Conservation (phyloP, 2,113 vertebrate genomes). For the Anguilla japonica region DNA sequence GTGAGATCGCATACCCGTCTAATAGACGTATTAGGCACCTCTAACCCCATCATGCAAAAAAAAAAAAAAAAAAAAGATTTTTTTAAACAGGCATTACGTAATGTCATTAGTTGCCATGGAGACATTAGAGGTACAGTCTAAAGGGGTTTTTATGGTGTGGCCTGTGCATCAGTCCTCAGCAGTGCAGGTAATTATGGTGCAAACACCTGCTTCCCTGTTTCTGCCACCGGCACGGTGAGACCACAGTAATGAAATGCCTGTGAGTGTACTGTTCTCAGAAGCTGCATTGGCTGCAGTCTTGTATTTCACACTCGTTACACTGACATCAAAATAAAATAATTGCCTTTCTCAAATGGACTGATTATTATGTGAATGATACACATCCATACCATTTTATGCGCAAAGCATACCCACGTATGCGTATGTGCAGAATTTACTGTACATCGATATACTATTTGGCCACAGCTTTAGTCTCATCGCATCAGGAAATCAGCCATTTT, state of each 20-base stretch:
- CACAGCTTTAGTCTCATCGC: not conserved
- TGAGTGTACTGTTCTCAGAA: not conserved
- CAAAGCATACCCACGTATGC: not conserved
- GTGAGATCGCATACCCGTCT: not conserved
- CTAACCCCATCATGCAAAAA: not conserved
- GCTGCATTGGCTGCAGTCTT: not conserved
- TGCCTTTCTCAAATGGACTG: not conserved
- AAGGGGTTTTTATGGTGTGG: not conserved
- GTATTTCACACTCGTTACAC: not conserved
- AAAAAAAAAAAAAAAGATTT: not conserved
- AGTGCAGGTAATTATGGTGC: not conserved
- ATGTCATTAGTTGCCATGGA: constrained; percentile 22
- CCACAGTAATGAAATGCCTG: not conserved
- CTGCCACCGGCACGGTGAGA: not conserved
- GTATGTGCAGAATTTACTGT: not conserved
- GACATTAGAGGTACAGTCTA: constrained; percentile 8
- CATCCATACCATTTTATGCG: not conserved
- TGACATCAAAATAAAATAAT: not conserved
- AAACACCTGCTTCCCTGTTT: not conserved
- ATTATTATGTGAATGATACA: not conserved
- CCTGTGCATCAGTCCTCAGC: constrained; percentile 4
- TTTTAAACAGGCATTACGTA: not conserved
- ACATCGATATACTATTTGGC: too few relatives aligned
- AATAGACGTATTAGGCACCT: not conserved
- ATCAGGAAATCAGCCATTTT: not conserved